Percentiles rank a stretch among this genome's conserved stretches.
Conservation (phyloP, 2,113 vertebrate genomes). For the Antigone vipio region DNA sequence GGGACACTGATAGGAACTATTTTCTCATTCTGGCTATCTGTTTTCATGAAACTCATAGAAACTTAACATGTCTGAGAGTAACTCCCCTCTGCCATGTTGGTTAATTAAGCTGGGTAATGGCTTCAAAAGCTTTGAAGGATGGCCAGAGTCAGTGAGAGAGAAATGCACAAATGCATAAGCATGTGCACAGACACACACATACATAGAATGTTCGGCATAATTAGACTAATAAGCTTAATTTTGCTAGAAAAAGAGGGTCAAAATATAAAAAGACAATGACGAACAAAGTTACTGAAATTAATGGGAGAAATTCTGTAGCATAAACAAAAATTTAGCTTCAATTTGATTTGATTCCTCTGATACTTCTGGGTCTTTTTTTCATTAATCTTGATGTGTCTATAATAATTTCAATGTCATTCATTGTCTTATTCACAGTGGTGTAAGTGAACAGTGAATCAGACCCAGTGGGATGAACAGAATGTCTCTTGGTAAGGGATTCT, state of each 20-base stretch:
- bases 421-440: background rate
- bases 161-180: background rate
- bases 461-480: background rate
- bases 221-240: background rate
- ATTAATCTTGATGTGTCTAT: background rate
- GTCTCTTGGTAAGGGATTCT: background rate
- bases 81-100: background rate
- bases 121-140: background rate
- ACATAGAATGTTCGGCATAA: background rate
- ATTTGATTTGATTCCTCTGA: background rate
- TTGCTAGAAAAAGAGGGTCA: background rate
- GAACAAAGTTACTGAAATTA: background rate
- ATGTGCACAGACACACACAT: background rate
- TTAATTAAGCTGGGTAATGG: background rate
- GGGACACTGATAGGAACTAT: background rate
- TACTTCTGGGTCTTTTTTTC: background rate
- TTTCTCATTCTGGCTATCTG: background rate
- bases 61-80: background rate
- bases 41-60: background rate
- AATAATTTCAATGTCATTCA: background rate
- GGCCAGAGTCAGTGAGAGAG: background rate
- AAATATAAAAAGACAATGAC: background rate
- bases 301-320: background rate
- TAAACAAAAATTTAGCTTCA: background rate
- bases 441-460: background rate